Evolutionary conservation across 92 coral and sea anemone species (phyloP), one percentile per base, ranked within the genome.

Genomic region (Desmophyllum pertusum): DNA sequence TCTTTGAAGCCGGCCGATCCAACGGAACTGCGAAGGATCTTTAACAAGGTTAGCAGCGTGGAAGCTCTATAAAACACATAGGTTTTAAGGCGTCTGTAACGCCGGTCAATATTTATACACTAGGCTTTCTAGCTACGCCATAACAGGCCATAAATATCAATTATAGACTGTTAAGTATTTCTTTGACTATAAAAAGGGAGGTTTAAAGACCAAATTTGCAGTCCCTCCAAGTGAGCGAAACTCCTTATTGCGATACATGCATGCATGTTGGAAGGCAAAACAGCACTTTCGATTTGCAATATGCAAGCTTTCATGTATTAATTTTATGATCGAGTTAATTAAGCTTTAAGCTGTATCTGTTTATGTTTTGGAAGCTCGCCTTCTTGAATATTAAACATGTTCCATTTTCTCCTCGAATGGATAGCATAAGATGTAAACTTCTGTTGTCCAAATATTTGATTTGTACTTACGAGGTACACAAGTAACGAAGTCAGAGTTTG

Each of bases 1-100:
- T 93, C 98, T 53, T 93, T 96, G 45, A 92, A 87, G 57, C 98
- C 95, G 73, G 98, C 99, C 18, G 95, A 92, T 73, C 96, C 99
- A 21, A 89, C 72, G 29, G 83, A 81, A 78, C 65, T 96, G 66
- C 86, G 88, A 51, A 83, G 78, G 53, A 90, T 96, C 48, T 96
- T 96, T 65, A 93, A 90, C 82, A 94, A 96, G 98, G 99, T 96
- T 77, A 63, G 95, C 43, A 18, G 6, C 35, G 5, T n/a, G 29
- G 9, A 35, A 15, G 37, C 30, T 37, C 31, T 31, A 10, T 29
- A 30, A 39, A 2, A 30, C 53, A 21, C 43, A 1, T 15, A 50
- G 40, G 23, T 48, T 13, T 41, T 15, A 46, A 25, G 45, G 13
- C 27, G 33, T 6, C 25, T 10, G 6, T n/a, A 69, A 80, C 25